Percentiles rank a stretch among this genome's conserved stretches.
Conservation (phyloP, 2,888 invertebrate genomes). For the Drosophila leonis region DNA sequence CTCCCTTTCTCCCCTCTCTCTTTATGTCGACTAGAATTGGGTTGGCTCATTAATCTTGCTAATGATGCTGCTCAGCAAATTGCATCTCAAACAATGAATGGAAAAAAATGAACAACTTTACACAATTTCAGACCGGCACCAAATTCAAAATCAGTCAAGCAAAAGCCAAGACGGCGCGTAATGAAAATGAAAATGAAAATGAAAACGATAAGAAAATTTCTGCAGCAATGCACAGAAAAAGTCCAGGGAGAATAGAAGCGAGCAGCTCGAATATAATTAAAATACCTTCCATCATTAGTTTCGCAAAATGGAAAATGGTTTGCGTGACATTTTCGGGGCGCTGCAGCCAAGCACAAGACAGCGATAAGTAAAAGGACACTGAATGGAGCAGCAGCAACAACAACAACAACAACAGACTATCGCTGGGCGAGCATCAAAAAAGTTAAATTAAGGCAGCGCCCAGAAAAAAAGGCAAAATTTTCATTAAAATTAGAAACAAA, state of each 20-base stretch:
- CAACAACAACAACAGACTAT: slow-evolving; percentile 56
- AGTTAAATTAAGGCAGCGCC: slow-evolving; percentile 74
- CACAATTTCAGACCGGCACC: slow-evolving; percentile 37
- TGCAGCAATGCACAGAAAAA: slow-evolving; percentile 77
- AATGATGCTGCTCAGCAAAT: slow-evolving; percentile 80
- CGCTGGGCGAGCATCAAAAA: slow-evolving; percentile 73
- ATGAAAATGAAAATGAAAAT: slow-evolving; percentile 37
- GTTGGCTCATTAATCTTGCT: slow-evolving; percentile 78
- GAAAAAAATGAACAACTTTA: slow-evolving; percentile 27
- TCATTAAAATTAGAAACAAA: slow-evolving; percentile 81
- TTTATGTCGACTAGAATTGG: slow-evolving; percentile 16
- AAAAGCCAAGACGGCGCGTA: slow-evolving; percentile 76
- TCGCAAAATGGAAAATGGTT: slow-evolving; percentile 71
- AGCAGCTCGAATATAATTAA: slow-evolving; percentile 77
- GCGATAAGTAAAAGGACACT: slow-evolving; percentile 76
- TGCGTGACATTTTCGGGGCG: slow-evolving; percentile 72
- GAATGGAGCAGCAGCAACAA: slow-evolving; percentile 25
- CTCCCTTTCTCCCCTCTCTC: slow-evolving; percentile 7
- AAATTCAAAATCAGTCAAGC: slow-evolving; percentile 78
- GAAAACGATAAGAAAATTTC: slow-evolving; percentile 83
- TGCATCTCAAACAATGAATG: slow-evolving; percentile 57
- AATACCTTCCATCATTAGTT: slow-evolving; percentile 84
- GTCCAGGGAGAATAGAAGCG: slow-evolving; percentile 22
- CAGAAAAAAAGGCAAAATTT: slow-evolving; percentile 63
- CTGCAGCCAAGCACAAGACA: slow-evolving; percentile 79